phyloP scores from a whole-genome alignment of 2,888 invertebrate genomes.

The Lissocephala sabroskyi region DNA sequence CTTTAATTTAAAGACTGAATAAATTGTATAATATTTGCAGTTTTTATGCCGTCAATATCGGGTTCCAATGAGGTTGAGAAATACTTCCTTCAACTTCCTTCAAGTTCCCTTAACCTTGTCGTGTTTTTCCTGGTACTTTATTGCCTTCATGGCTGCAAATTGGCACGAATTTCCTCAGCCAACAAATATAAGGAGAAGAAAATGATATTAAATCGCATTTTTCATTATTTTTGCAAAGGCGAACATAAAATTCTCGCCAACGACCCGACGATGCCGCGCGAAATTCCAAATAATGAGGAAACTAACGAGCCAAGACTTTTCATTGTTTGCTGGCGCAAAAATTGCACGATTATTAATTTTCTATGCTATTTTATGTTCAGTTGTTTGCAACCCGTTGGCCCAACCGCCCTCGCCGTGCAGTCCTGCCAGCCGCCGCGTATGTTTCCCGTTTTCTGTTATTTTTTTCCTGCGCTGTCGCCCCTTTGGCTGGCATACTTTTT shows the following conservation, averaged over 20 bases:
- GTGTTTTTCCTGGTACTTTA: too few species aligned
- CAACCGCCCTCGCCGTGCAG: conserved; percentile 2
- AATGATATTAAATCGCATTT: conserved; percentile 45
- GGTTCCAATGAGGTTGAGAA: too few species aligned
- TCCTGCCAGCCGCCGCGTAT: conserved; percentile 13
- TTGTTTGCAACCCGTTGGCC: background rate
- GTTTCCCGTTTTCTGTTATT: conserved; percentile 2
- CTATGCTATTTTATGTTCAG: conserved; percentile 43
- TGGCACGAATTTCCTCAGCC: conserved; percentile 30
- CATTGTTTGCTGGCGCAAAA: conserved; percentile 66
- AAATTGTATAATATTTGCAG: too few species aligned
- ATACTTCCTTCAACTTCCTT: too few species aligned
- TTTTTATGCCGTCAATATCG: too few species aligned
- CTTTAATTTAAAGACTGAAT: too few species aligned
- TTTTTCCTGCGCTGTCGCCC: conserved; percentile 16
- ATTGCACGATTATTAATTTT: conserved; percentile 66
- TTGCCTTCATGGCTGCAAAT: too few species aligned
- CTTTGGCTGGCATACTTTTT: conserved; percentile 46
- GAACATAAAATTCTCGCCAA: too few species aligned
- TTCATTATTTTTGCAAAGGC: conserved; percentile 49
- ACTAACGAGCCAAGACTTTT: conserved; percentile 66
- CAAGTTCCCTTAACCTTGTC: too few species aligned
- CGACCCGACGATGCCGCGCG: too few species aligned
- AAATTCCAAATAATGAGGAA: conserved; percentile 62
- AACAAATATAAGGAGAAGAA: conserved; percentile 27